phyloP scores from a whole-genome alignment of 2,888 invertebrate species.

The Plebejus anna region DNA sequence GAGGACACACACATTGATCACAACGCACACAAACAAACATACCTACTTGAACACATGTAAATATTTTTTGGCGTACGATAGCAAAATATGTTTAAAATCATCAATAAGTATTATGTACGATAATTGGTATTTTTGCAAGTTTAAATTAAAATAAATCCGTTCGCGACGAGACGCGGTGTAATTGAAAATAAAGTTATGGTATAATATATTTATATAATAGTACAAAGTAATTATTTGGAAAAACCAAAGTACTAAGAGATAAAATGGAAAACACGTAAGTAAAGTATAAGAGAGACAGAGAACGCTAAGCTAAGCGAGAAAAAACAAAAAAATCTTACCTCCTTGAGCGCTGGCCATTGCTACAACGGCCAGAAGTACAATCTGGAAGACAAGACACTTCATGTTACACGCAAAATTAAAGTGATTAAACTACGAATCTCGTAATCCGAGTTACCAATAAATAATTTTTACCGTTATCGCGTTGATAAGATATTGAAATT shows the following conservation, averaged over 20 bases:
- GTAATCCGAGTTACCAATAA: neutral
- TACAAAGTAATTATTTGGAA: neutral
- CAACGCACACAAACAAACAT: neutral
- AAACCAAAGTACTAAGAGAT: neutral
- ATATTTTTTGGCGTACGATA: neutral
- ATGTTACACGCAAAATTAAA: conserved; percentile 7
- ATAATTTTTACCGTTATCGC: neutral
- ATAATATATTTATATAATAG: too few relatives aligned
- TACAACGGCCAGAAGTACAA: conserved; percentile 46
- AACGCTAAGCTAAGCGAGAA: neutral
- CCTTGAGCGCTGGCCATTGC: conserved; percentile 47
- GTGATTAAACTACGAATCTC: neutral
- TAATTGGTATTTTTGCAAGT: neutral
- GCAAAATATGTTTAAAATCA: too few relatives aligned
- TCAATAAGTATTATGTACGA: too few relatives aligned
- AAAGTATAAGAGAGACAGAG: neutral
- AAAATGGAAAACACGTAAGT: neutral
- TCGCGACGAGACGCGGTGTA: neutral
- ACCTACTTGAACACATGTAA: neutral
- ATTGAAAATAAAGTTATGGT: neutral
- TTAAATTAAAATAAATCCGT: neutral
- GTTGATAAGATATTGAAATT: conserved; percentile 27
- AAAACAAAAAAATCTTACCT: conserved; percentile 6
- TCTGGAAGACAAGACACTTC: conserved; percentile 42
- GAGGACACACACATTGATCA: neutral